Conservation (phyloP, 2,888 invertebrate genomes). For the Acheta domesticus region DNA sequence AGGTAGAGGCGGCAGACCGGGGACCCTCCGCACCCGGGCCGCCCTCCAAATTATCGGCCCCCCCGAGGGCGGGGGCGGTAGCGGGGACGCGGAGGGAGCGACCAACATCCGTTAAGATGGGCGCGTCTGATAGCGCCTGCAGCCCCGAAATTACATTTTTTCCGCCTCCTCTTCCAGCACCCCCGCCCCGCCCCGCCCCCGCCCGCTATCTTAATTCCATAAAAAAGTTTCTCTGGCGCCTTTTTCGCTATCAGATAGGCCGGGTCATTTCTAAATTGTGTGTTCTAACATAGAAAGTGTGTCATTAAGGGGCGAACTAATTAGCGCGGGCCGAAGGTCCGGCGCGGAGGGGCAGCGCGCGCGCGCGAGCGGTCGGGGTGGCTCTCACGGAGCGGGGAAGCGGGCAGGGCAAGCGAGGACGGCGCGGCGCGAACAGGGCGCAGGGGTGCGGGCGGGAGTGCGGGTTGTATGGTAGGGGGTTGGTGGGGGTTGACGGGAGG, state of each 20-base stretch:
- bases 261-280: constrained; percentile 23
- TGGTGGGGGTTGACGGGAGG: no score
- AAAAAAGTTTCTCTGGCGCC: constrained; percentile 29
- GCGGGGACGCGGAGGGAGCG: neutral
- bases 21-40: neutral
- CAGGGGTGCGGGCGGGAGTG: no score
- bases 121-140: constrained; percentile 26
- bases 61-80: constrained; percentile 11
- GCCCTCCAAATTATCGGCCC: neutral
- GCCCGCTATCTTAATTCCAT: constrained; percentile 30
- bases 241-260: constrained; percentile 29
- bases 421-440: no score
- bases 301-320: constrained; percentile 23
- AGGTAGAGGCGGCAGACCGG: neutral
- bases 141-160: constrained; percentile 35
- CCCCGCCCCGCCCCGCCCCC: constrained; percentile 3
- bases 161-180: constrained; percentile 22
- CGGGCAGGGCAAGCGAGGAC: no score
- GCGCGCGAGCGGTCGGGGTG: neutral
- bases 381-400: neutral
- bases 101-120: constrained; percentile 25
- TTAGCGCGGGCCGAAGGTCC: constrained; percentile 21
- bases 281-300: constrained; percentile 25
- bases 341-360: neutral
- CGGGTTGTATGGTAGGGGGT: no score